Evolutionary conservation across 2,113 vertebrate species (phyloP), one percentile per base, ranked within the genome.

Genomic region (Blennius ocellaris): DNA sequence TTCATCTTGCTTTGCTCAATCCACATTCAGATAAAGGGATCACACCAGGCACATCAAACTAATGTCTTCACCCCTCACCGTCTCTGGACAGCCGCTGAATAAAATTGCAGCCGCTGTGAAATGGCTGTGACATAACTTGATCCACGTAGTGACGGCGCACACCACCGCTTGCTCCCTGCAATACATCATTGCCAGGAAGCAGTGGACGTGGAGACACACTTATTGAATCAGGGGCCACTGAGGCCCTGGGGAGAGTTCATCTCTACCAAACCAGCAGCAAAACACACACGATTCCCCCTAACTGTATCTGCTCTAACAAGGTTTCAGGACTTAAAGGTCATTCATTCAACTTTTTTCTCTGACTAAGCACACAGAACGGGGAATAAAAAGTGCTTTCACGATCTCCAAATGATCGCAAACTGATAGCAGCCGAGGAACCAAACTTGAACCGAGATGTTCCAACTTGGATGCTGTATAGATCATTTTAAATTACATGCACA

Each of bases 131-230:
- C 92, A 93, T 92, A 93, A 93, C 90, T 88, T 92, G 92, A 94
- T 93, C 90, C 85, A 66, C 70, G 76, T 74, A 49, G 81, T 80
- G 90, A 91, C 73, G 72, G 69, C 76, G 36, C 89, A 89, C 87
- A 79, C 78, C 77, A 55, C 70, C 56, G 67, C 75, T 63, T 81
- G 73, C 81, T 78, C 85, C 82, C 84, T 73, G 91, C 78, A 85
- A 93, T 95, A 93, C 45, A 95, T 95, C 94, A 94, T 89, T 94
- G 93, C 92, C 93, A 94, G 90, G 80, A 88, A 83, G 86, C 69
- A 70, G 80, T 78, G 84, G 83, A 92, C 70, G 55, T 78, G 72
- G 84, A 92, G 90, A 86, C 83, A 40, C 70, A 6, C 80, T 91
- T 87, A 93, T 93, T 87, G 87, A 90, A 93, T 92, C 88, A 90